Evolutionary conservation across 1,140 invertebrate genomes (phyloP).

Genomic region (Drosophila miranda): DNA sequence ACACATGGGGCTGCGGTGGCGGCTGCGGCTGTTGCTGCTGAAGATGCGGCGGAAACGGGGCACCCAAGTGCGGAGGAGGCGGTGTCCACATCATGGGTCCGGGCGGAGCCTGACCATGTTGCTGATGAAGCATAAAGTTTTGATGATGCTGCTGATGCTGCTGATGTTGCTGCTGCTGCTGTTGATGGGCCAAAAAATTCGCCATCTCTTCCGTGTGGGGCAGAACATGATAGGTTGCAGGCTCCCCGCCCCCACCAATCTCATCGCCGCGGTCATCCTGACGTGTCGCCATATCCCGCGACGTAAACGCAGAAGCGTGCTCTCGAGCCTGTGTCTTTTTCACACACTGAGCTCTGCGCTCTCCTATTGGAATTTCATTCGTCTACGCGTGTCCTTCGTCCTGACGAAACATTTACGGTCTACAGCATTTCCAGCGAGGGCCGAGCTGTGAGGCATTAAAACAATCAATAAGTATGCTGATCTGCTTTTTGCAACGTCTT

Average conservation of each 20-base stretch:
- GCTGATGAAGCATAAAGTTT: constrained; percentile 50
- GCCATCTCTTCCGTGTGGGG: constrained; percentile 54
- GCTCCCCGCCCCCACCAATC: constrained; percentile 42
- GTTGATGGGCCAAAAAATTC: constrained; percentile 59
- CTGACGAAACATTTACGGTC: constrained; percentile 6
- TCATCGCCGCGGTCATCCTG: constrained; percentile 62
- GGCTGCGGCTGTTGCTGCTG: constrained; percentile 45
- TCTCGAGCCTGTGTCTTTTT: constrained; percentile 39
- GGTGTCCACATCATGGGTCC: constrained; percentile 58
- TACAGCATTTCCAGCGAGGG: constrained; percentile 17
- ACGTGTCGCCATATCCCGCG: constrained; percentile 60
- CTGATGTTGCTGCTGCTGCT: constrained; percentile 55
- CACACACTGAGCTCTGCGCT: constrained; percentile 34
- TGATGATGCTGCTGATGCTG: constrained; percentile 51
- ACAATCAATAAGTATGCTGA: constrained; percentile 30
- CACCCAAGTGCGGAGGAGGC: constrained; percentile 48
- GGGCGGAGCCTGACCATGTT: constrained; percentile 39
- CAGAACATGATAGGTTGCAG: constrained; percentile 40
- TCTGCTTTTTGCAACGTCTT: constrained; percentile 36
- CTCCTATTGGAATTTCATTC: constrained; percentile 67
- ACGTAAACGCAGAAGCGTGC: constrained; percentile 28
- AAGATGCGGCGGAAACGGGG: constrained; percentile 53
- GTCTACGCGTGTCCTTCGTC: constrained; percentile 17
- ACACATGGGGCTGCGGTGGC: constrained; percentile 46
- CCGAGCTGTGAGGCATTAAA: constrained; percentile 11